Conservation (phyloP, 2,888 invertebrate genomes). For the Hedychridium roseum region DNA sequence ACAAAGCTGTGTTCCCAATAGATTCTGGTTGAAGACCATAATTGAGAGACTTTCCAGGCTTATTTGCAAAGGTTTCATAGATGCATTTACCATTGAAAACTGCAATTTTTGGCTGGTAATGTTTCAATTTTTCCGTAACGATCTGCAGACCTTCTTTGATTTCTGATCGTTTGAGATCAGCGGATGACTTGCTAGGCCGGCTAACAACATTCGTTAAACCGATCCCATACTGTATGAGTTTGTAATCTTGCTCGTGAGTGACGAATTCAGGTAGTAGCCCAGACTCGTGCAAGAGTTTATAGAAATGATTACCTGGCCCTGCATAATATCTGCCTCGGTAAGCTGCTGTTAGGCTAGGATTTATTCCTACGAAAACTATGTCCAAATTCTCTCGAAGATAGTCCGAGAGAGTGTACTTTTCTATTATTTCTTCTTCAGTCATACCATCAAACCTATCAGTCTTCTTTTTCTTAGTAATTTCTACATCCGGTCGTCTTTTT, state of each 20-base stretch:
- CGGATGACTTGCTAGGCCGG: slow-evolving; percentile 55
- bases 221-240: slow-evolving; percentile 49
- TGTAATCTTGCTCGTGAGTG: slow-evolving; percentile 52
- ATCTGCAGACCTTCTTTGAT: slow-evolving; percentile 51
- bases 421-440: slow-evolving; percentile 53
- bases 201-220: slow-evolving; percentile 59
- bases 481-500: slow-evolving; percentile 31
- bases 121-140: slow-evolving; percentile 48
- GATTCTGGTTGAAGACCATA: slow-evolving; percentile 55
- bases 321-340: slow-evolving; percentile 60
- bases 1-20: slow-evolving; percentile 50
- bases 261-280: slow-evolving; percentile 46
- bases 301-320: slow-evolving; percentile 61
- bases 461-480: slow-evolving; percentile 33
- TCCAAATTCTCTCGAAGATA: slow-evolving; percentile 49
- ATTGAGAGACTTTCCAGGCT: slow-evolving; percentile 42
- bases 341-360: slow-evolving; percentile 58
- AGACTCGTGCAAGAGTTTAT: slow-evolving; percentile 56
- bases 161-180: slow-evolving; percentile 53
- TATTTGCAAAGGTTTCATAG: slow-evolving; percentile 53
- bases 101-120: slow-evolving; percentile 55
- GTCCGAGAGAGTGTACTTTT: slow-evolving; percentile 51
- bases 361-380: slow-evolving; percentile 58
- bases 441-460: slow-evolving; percentile 54
- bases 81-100: slow-evolving; percentile 61